Percentiles rank a stretch among this genome's conserved stretches.
Conservation (phyloP, 2,888 invertebrate genomes). For the Gastracanthus pulcherrimus region DNA sequence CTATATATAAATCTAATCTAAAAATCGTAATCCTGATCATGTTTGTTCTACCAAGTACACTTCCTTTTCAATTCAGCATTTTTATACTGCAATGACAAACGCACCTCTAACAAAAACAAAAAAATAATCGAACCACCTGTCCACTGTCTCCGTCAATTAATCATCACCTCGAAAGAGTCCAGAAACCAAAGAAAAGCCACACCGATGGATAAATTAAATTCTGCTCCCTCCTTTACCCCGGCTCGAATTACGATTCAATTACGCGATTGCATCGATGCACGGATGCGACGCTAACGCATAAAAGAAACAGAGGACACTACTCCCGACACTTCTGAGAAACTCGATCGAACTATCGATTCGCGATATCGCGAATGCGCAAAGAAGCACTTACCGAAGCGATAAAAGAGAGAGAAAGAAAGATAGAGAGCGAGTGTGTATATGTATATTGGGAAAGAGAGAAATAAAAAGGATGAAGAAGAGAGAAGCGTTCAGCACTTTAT, state of each 20-base stretch:
- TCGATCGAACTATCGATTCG: slow-evolving; percentile 39
- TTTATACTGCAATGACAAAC: too few relatives aligned
- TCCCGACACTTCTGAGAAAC: slow-evolving; percentile 36
- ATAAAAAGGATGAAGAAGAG: slow-evolving; percentile 33
- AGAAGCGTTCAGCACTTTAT: slow-evolving; percentile 66
- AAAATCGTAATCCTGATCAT: too few relatives aligned
- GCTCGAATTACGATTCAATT: slow-evolving; percentile 50
- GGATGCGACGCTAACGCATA: background rate
- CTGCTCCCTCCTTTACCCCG: background rate
- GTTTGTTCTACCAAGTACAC: too few relatives aligned
- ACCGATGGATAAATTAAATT: too few relatives aligned
- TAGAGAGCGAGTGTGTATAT: slow-evolving; percentile 5
- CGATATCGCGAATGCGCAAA: background rate
- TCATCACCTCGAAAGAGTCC: background rate
- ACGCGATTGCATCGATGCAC: slow-evolving; percentile 37
- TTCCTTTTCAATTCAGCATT: background rate
- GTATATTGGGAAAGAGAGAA: slow-evolving; percentile 14
- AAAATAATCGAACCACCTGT: background rate
- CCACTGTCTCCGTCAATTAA: background rate
- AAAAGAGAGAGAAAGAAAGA: background rate
- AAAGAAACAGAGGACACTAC: background rate
- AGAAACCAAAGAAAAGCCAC: slow-evolving; percentile 24
- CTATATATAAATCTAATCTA: too few relatives aligned
- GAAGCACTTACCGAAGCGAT: background rate
- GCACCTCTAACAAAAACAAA: too few relatives aligned